These are phyloP conservation scores for Graphium colonna DNA, from an alignment of 2,888 invertebrate species.

Conservation along the genomic window DNA sequence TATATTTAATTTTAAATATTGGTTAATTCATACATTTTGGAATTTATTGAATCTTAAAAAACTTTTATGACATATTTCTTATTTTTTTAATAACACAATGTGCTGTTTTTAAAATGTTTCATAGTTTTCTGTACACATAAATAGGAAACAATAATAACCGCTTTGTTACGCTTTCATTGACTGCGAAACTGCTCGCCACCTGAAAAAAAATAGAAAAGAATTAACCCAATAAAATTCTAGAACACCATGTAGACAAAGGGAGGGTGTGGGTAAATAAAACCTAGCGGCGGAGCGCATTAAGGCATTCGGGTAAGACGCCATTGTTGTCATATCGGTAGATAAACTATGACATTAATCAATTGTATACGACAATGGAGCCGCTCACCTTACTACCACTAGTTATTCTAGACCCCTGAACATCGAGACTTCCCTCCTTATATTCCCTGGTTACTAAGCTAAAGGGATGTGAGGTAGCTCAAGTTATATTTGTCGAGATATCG, in stretches of 20 bases:
- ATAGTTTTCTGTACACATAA: too few species aligned
- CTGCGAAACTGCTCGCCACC: constrained; percentile 28
- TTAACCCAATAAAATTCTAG: constrained; percentile 30
- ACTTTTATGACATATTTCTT: too few species aligned
- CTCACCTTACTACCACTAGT: constrained; percentile 55
- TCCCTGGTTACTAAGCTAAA: constrained; percentile 13
- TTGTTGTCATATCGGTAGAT: constrained; percentile 77
- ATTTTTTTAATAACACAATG: too few species aligned
- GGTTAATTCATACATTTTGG: too few species aligned
- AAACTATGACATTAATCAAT: constrained; percentile 76
- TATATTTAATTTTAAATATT: too few species aligned
- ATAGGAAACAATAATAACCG: too few species aligned
- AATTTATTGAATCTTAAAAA: too few species aligned
- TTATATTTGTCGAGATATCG: constrained; percentile 38
- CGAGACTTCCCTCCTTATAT: constrained; percentile 17
- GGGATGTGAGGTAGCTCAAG: constrained; percentile 32
- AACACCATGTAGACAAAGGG: constrained; percentile 58
- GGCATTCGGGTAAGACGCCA: constrained; percentile 68
- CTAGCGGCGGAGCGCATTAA: constrained; percentile 64
- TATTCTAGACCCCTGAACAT: constrained; percentile 38
- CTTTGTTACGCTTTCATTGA: too few species aligned
- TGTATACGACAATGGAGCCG: constrained; percentile 64
- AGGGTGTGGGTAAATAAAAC: constrained; percentile 59
- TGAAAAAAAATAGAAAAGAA: constrained; percentile 38
- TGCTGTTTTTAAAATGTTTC: too few species aligned